phyloP scores from a whole-genome alignment of 2,888 invertebrate species.

The Bellardia pandia region DNA sequence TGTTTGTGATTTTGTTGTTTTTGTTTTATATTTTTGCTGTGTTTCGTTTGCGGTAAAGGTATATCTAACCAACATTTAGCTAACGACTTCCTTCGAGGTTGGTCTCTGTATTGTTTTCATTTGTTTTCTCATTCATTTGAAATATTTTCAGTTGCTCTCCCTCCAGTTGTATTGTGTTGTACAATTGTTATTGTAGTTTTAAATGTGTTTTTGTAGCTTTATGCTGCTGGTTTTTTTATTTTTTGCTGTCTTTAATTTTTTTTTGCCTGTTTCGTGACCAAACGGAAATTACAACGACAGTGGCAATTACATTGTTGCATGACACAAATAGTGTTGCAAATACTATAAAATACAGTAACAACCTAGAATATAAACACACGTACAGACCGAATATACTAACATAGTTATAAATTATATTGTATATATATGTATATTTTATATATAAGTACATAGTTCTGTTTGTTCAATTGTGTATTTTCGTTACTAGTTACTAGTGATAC shows the following conservation, averaged over 20 bases:
- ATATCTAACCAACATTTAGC: constrained; percentile 65
- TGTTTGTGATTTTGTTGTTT: neutral
- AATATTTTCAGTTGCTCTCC: constrained; percentile 37
- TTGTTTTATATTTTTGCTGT: neutral
- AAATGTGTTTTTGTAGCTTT: constrained; percentile 56
- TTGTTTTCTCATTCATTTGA: constrained; percentile 49
- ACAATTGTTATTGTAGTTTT: constrained; percentile 50
- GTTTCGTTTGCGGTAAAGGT: constrained; percentile 31
- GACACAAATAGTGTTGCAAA: constrained; percentile 81
- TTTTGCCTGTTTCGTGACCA: constrained; percentile 76
- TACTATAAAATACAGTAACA: constrained; percentile 70
- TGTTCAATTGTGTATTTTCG: neutral
- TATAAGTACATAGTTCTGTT: neutral
- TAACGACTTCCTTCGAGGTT: constrained; percentile 66
- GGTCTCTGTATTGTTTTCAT: constrained; percentile 42
- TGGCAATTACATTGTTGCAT: constrained; percentile 83
- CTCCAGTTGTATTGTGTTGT: constrained; percentile 16
- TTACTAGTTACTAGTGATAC: neutral
- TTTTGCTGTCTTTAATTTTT: constrained; percentile 32
- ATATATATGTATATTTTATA: constrained; percentile 24
- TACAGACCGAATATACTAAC: constrained; percentile 65
- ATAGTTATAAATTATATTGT: constrained; percentile 47
- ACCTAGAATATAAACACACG: constrained; percentile 56
- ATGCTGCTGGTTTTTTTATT: neutral
- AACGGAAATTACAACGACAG: constrained; percentile 82